Conservation (phyloP, 2,888 invertebrate species). For the Dendrolimus houi region DNA sequence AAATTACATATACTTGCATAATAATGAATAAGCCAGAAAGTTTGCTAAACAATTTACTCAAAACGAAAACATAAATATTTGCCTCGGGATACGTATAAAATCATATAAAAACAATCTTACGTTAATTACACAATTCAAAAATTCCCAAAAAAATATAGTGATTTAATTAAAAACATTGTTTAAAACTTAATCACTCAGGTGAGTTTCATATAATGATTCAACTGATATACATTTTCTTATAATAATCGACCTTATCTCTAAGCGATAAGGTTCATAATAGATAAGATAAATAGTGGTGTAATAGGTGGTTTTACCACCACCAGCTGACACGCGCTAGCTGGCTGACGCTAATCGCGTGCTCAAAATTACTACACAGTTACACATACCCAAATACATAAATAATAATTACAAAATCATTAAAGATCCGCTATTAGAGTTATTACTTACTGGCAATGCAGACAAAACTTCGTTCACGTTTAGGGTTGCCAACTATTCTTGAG, state of each 20-base stretch:
- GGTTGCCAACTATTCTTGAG: too few relatives aligned
- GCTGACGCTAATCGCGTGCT: background rate
- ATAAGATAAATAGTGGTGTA: background rate
- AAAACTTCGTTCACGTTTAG: too few relatives aligned
- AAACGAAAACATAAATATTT: too few relatives aligned
- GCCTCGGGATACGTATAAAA: too few relatives aligned
- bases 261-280: background rate
- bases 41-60: too few relatives aligned
- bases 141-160: background rate
- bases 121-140: background rate
- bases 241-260: too few relatives aligned
- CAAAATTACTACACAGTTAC: background rate
- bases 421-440: too few relatives aligned
- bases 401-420: background rate
- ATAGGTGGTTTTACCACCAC: background rate
- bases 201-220: background rate
- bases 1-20: too few relatives aligned
- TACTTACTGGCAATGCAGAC: too few relatives aligned
- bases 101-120: too few relatives aligned
- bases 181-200: background rate
- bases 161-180: background rate
- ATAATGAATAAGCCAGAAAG: too few relatives aligned
- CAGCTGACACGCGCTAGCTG: background rate
- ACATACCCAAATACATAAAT: background rate
- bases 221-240: too few relatives aligned